Evolutionary conservation across 2,888 invertebrate genomes (phyloP), one percentile per base, ranked within the genome.

Genomic region (Calameuta filiformis): DNA sequence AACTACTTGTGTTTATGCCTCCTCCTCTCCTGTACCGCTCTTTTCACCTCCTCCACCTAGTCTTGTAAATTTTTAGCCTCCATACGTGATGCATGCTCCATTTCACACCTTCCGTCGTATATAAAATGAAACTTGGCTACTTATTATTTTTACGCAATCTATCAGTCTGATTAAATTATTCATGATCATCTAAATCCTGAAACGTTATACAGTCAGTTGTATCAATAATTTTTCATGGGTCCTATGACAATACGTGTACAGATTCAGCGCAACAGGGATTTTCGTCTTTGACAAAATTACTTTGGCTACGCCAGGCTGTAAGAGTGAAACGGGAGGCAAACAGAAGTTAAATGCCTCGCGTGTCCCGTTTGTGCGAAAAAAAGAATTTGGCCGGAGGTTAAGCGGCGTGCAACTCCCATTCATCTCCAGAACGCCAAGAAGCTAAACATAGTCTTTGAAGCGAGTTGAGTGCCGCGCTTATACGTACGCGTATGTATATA

Each of bases 391-490:
- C 77, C 78, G 69, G 81, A 79, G 81, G 82, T 81, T 81, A 80
- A 81, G 79, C 83, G 81, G 77, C 79, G 80, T 75, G 78, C 78
- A 75, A 78, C 75, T 81, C 81, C 85, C 87, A 87, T 88, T 88
- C 88, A 88, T 88, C 88, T 88, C 87, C 77, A 83, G 86, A 87
- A 86, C 83, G 84, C 80, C 83, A 79, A 56, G 56, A 56, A 79
- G 87, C 88, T 88, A 88, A 88, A 88, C 87, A 87, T 88, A 88
- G 88, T 83, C 84, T 79, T 75, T 79, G 77, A 80, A 77, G 79
- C 82, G 82, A 82, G 81, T 77, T 79, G 79, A 81, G 84, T 80
- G 80, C 80, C 81, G 82, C 82, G 82, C 86, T 87, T 86, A 85
- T 84, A 76, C 73, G 1, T 71, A 33, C 71, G 31, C 12, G 31